Conservation (phyloP, 2,888 invertebrate genomes). For the Eumerus sabulonum region DNA sequence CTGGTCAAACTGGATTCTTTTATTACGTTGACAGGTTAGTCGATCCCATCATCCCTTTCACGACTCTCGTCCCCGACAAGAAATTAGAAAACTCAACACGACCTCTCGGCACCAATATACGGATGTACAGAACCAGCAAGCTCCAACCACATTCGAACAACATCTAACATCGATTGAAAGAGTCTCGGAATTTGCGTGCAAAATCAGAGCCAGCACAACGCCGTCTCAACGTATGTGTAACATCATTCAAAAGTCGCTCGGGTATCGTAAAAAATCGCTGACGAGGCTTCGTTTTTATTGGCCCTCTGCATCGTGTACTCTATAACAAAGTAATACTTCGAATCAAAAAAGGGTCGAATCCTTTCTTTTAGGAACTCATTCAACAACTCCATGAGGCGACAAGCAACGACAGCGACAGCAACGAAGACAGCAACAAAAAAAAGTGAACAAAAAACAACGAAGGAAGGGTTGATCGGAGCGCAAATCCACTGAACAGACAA, state of each 20-base stretch:
- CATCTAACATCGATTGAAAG: too few relatives aligned
- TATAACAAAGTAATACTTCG: constrained; percentile 18
- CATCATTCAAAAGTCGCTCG: constrained; percentile 59
- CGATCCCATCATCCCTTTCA: too few relatives aligned
- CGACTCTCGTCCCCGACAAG: too few relatives aligned
- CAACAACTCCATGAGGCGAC: neutral
- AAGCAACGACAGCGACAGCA: constrained; percentile 17
- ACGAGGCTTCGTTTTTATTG: constrained; percentile 67
- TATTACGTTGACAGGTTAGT: too few relatives aligned
- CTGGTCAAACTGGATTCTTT: too few relatives aligned
- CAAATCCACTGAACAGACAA: constrained; percentile 58
- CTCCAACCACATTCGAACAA: neutral
- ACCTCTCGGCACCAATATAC: too few relatives aligned
- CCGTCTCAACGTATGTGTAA: constrained; percentile 41
- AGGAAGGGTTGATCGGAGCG: constrained; percentile 52
- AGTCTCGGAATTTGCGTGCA: constrained; percentile 9
- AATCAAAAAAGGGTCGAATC: constrained; percentile 63
- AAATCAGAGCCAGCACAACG: constrained; percentile 33
- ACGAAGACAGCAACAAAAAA: too few relatives aligned
- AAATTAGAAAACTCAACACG: too few relatives aligned
- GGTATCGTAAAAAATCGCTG: constrained; percentile 68
- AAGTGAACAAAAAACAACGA: constrained; percentile 37
- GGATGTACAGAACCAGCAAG: too few relatives aligned
- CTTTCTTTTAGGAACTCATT: constrained; percentile 37
- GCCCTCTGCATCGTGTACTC: constrained; percentile 54